phyloP scores from a whole-genome alignment of 2,888 invertebrate genomes.

The Eudemis profundana region DNA sequence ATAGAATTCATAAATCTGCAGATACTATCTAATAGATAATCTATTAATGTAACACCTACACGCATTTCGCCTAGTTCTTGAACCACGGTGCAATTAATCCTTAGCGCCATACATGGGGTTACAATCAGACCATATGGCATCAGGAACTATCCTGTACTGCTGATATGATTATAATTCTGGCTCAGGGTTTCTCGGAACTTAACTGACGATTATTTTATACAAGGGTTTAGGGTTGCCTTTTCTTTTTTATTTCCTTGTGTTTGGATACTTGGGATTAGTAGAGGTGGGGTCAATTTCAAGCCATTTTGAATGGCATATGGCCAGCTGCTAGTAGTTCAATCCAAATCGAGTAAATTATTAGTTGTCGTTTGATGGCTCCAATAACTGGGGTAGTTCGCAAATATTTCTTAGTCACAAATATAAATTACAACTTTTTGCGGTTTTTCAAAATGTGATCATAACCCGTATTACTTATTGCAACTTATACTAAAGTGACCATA shows the following conservation, averaged over 20 bases:
- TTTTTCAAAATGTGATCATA: too few species aligned
- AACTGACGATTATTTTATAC: slow-evolving; percentile 14
- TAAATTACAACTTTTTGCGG: too few species aligned
- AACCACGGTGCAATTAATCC: slow-evolving; percentile 52
- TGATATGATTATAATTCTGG: slow-evolving; percentile 29
- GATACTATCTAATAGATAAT: slow-evolving; percentile 14
- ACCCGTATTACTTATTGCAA: background rate
- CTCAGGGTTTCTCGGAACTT: slow-evolving; percentile 21
- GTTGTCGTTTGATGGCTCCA: too few species aligned
- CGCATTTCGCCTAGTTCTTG: slow-evolving; percentile 43
- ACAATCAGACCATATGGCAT: slow-evolving; percentile 51
- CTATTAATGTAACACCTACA: slow-evolving; percentile 14
- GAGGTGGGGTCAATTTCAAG: too few species aligned
- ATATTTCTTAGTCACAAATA: too few species aligned
- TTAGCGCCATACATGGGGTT: slow-evolving; percentile 53
- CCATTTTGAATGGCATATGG: too few species aligned
- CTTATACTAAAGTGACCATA: background rate
- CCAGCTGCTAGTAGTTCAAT: too few species aligned
- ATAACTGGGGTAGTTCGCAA: too few species aligned
- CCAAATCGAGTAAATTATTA: too few species aligned
- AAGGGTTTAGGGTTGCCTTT: too few species aligned
- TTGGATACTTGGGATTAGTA: too few species aligned
- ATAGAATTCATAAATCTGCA: background rate
- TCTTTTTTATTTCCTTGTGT: too few species aligned
- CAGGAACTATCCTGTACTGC: slow-evolving; percentile 51